Conservation (phyloP, 2,888 invertebrate species). For the Lasius fuliginosus region DNA sequence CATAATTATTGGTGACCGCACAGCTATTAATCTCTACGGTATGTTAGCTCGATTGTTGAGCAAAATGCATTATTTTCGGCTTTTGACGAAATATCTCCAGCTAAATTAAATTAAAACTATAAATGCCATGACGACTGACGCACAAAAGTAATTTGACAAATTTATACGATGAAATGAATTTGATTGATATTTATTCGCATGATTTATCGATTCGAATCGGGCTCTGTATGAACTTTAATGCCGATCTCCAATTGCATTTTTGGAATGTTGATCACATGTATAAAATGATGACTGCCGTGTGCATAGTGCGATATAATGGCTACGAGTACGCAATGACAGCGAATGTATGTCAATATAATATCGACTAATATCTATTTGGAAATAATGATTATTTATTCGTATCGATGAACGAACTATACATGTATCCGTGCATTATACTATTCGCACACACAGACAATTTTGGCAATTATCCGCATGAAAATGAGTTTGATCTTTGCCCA, state of each 20-base stretch:
- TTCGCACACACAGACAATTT: not conserved
- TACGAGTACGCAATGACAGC: not conserved
- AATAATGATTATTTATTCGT: slow-evolving; percentile 40
- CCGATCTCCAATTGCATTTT: slow-evolving; percentile 53
- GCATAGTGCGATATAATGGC: slow-evolving; percentile 29
- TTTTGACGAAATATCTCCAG: not conserved
- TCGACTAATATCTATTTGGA: not conserved
- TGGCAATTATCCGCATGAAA: not conserved
- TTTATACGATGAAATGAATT: slow-evolving; percentile 23
- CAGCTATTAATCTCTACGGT: slow-evolving; percentile 3
- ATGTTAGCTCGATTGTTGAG: not conserved
- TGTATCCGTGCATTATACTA: not conserved
- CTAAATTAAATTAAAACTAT: slow-evolving; percentile 8
- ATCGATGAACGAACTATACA: not conserved
- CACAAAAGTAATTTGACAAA: slow-evolving; percentile 35
- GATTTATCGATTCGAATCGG: slow-evolving; percentile 27
- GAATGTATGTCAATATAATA: slow-evolving; percentile 6
- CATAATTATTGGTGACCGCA: slow-evolving; percentile 13
- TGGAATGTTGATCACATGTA: slow-evolving; percentile 31
- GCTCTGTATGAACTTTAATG: slow-evolving; percentile 48
- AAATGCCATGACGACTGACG: not conserved
- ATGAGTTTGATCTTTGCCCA: slow-evolving; percentile 33
- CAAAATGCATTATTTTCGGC: slow-evolving; percentile 1
- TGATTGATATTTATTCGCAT: slow-evolving; percentile 43
- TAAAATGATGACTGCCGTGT: slow-evolving; percentile 13